Base-by-base conservation (phyloP, 2,888 invertebrate species). In the Drosophila subquinaria region DNA sequence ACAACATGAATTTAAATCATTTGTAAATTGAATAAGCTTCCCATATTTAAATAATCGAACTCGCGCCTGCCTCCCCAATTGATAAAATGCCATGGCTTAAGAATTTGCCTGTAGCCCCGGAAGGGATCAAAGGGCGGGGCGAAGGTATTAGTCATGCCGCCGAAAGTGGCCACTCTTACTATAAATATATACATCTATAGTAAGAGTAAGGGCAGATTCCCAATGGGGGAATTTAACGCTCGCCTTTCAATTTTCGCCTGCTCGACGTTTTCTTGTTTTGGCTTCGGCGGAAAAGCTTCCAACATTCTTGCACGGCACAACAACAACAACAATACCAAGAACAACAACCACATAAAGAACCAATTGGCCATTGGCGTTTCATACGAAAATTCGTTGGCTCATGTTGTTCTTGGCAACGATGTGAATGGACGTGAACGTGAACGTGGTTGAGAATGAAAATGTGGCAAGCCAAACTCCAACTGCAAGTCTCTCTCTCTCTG, bases 341-440 rank as follows among this genome's bases (percentile, higher is more conserved):
- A 20, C 64, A 69, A 42, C 60, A 60, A 53, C 27, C 48, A 55
- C 27, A 40, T 20, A 23, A 20, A 33, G 42, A 11, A 33, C 42
- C 71, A 72, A 70, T 87, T 85, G 71, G 79, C 88, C 82, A 87
- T 55, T 76, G 88, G 88, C 88, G 68, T 68, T 84, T 81, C 65
- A 60, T 69, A 71, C 57, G 70, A 73, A 83, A 83, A 69, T 79
- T 69, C 64, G 74, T 79, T 77, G 69, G 79, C 70, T 78, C 75
- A 78, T 88, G 88, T 82, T 88, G 76, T 89, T 89, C 81, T 87
- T 87, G 81, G 74, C 81, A 81, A 87, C 81, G 88, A 75, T 71
- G 76, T 71, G 73, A 57, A 76, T 51, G 69, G 65, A 69, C 69
- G 62, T 80, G 69, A 63, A 57, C 62, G 15, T 55, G 56, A 63